Percentiles rank a stretch among this genome's conserved stretches.
Conservation (phyloP, 2,113 vertebrate species). For the Catharus fuscescens region DNA sequence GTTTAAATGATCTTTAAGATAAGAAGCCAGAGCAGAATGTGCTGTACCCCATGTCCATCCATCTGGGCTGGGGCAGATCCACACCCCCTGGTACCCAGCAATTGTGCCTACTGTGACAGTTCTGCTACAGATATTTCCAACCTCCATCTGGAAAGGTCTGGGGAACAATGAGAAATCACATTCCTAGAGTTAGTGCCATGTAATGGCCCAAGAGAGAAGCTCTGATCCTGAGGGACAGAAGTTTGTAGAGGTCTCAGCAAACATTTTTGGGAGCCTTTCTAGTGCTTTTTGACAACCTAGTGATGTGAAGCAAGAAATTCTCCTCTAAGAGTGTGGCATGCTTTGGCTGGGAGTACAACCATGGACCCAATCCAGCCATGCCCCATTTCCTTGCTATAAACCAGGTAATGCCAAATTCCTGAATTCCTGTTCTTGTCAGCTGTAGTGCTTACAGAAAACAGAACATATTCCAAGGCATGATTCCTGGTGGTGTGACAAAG, state of each 20-base stretch:
- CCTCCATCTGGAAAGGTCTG: not conserved
- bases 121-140: not conserved
- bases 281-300: not conserved
- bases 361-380: not conserved
- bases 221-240: not conserved
- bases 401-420: not conserved
- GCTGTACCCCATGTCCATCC: not conserved
- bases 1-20: not conserved
- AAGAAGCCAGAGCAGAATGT: not conserved
- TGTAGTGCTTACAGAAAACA: not conserved
- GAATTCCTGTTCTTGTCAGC: not conserved
- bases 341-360: not conserved
- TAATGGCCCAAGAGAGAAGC: not conserved
- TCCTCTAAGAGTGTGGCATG: not conserved
- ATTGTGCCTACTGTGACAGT: not conserved
- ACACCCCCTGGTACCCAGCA: no score
- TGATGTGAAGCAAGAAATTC: not conserved
- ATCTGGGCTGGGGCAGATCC: not conserved
- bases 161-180: not conserved
- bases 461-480: not conserved
- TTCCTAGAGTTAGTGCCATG: accelerated
- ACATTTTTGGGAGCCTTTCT: not conserved
- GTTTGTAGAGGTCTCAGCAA: not conserved
- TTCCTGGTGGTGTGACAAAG: not conserved
- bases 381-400: not conserved